Conservation (phyloP, 2,888 invertebrate species). For the Drosophila parthenogenetica region DNA sequence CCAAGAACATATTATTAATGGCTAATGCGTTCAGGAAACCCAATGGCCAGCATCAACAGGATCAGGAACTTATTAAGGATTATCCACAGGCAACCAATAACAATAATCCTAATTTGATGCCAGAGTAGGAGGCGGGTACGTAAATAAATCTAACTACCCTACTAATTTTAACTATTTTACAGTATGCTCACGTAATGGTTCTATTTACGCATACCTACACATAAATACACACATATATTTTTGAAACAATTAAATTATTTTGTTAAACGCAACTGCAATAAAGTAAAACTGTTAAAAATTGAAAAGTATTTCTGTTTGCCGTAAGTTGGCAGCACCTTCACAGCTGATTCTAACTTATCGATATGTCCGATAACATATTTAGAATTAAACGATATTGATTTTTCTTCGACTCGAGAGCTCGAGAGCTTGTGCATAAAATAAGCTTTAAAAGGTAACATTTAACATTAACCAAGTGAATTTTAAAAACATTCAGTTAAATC, state of each 20-base stretch:
- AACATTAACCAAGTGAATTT: neutral
- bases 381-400: constrained; percentile 53
- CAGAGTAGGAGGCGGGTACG: constrained; percentile 68
- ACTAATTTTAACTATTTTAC: constrained; percentile 16
- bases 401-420: constrained; percentile 39
- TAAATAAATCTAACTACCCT: neutral
- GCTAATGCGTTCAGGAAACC: constrained; percentile 78
- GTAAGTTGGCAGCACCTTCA: constrained; percentile 31
- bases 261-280: constrained; percentile 39
- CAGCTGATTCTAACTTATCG: constrained; percentile 39
- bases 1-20: constrained; percentile 85
- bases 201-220: constrained; percentile 6
- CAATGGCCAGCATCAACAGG: constrained; percentile 24
- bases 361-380: constrained; percentile 10
- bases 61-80: constrained; percentile 29
- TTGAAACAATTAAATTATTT: constrained; percentile 35
- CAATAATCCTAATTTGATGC: constrained; percentile 62
- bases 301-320: neutral
- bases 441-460: constrained; percentile 46
- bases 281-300: constrained; percentile 41
- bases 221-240: constrained; percentile 36
- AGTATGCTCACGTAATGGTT: constrained; percentile 69
- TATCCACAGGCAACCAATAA: constrained; percentile 20
- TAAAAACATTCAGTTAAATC: neutral
- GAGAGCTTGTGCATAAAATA: constrained; percentile 18